Conservation (phyloP, 2,113 vertebrate species). For the Passer domesticus region DNA sequence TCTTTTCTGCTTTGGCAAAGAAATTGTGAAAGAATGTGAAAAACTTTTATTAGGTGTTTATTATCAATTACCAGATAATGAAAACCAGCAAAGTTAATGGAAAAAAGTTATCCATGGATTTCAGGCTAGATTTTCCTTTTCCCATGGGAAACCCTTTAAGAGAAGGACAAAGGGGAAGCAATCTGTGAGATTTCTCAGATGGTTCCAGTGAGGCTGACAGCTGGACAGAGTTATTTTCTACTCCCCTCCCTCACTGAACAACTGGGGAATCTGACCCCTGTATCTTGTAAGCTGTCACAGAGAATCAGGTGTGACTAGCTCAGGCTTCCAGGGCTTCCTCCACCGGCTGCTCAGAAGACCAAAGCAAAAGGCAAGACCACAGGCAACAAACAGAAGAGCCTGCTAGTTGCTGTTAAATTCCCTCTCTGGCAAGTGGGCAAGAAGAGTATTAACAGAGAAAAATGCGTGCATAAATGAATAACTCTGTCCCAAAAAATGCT, state of each 20-base stretch:
- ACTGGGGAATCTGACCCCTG: neutral
- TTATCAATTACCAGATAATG: neutral
- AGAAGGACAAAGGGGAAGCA: neutral
- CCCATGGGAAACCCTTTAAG: conserved; percentile 24
- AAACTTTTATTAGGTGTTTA: conserved; percentile 46
- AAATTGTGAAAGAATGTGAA: neutral
- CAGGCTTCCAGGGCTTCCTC: neutral
- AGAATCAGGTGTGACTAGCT: neutral
- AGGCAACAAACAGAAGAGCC: neutral
- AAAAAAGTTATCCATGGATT: neutral
- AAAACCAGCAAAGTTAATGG: neutral
- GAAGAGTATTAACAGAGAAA: neutral
- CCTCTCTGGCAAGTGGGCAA: neutral
- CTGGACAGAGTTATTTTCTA: neutral
- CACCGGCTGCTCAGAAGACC: neutral
- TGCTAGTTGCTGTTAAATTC: neutral
- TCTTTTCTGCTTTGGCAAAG: neutral
- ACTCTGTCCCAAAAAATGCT: neutral
- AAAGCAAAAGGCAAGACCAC: neutral
- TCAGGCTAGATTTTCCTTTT: conserved; percentile 16
- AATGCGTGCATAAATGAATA: neutral
- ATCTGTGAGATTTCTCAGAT: neutral
- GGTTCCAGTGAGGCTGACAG: neutral
- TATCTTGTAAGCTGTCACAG: neutral
- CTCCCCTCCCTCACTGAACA: neutral